Evolutionary conservation across 1,140 invertebrate genomes (phyloP).

Genomic region (Aphis craccivora): DNA sequence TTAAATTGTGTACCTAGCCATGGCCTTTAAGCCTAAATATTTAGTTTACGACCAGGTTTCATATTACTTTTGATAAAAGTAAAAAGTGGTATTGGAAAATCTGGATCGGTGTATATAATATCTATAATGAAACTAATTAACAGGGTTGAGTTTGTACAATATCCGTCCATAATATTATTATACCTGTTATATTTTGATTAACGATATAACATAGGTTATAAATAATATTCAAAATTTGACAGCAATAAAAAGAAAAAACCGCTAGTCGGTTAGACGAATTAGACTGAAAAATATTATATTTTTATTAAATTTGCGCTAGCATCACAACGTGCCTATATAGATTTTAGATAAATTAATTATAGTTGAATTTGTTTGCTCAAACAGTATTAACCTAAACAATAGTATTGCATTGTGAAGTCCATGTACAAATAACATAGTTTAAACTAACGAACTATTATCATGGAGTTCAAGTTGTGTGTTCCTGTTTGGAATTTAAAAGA

Average conservation of each 20-base stretch:
- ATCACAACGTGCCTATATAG: conserved; percentile 47
- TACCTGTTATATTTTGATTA: conserved; percentile 32
- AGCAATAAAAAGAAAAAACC: conserved; percentile 36
- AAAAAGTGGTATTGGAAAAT: conserved; percentile 20
- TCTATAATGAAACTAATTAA: conserved; percentile 42
- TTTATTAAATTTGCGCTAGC: conserved; percentile 34
- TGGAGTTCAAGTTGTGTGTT: not conserved
- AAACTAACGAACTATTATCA: not conserved
- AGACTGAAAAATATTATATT: conserved; percentile 54
- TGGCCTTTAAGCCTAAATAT: not conserved
- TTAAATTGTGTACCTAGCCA: not conserved
- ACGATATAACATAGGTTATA: conserved; percentile 21
- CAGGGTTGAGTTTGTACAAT: conserved; percentile 51
- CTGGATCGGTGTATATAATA: conserved; percentile 14
- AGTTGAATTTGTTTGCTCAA: conserved; percentile 56
- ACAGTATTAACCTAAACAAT: conserved; percentile 44
- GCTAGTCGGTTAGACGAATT: conserved; percentile 14
- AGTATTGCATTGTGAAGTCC: not conserved
- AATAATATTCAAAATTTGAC: conserved; percentile 42
- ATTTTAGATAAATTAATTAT: conserved; percentile 33
- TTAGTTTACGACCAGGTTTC: conserved; percentile 29
- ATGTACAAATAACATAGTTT: not conserved
- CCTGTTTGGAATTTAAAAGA: not conserved
- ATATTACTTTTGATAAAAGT: not conserved
- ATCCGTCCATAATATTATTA: conserved; percentile 57